Base-by-base conservation (phyloP, 2,888 invertebrate genomes). In the Suillia variegata region DNA sequence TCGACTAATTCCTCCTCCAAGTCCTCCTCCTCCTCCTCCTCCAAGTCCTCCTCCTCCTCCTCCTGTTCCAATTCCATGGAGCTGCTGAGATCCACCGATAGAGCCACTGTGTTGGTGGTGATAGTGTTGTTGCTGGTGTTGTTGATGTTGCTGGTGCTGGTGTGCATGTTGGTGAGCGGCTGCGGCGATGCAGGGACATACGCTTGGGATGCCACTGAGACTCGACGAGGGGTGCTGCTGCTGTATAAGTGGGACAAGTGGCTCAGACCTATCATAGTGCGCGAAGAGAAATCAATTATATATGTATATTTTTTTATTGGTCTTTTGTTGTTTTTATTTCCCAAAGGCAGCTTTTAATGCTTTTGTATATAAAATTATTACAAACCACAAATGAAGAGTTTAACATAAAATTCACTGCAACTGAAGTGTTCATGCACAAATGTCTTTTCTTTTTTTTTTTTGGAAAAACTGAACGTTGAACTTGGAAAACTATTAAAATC, bases 51-150 rank as follows among this genome's bases (percentile, higher is more conserved):
- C 63, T 69, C 69, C 68, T 69, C 77, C 75, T 75, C 71, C 65
- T 78, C 74, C 77, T 66, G 81, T 49, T 84, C 84, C 84, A 84
- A 79, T 74, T 77, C 80, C 80, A 76, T 79, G 75, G 80, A 82
- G 80, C 77, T 82, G 82, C 72, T 82, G 81, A 76, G 82, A 81
- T 80, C 81, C 82, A 69, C 78, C 78, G 78, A 81, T 75, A 69
- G 77, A 75, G 69, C 78, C 77, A 69, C 77, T 69, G 75, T 74
- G 73, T 72, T 77, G 70, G 73, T 82, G 80, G 76, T 75, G 71
- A 76, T 78, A 77, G 74, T 77, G 79, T 67, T 77, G 75, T 54
- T 74, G 74, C 57, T 71, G 67, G 70, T 69, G 70, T 65, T 64
- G 69, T 54, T 74, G 74, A 56, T 71, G 67, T 54, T 74, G 74